Evolutionary conservation across 2,888 invertebrate species (phyloP).

Genomic region (Ametastegia equiseti): DNA sequence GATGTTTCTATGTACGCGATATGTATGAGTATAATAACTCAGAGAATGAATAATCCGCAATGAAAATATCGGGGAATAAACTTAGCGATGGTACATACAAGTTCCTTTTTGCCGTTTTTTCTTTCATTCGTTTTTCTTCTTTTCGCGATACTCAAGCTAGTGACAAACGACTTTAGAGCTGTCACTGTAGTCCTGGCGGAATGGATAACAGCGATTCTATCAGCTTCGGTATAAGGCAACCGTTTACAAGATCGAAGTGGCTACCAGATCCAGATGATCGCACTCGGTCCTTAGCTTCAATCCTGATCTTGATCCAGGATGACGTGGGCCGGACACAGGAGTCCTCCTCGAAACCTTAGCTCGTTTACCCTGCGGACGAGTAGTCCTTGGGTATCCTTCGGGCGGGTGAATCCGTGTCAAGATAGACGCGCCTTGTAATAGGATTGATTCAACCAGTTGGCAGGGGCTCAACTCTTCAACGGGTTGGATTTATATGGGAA

Average conservation of each 20-base stretch:
- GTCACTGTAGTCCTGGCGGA: background rate
- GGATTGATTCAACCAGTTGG: constrained; percentile 65
- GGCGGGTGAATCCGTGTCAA: constrained; percentile 61
- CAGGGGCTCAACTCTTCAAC: constrained; percentile 56
- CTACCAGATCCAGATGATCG: constrained; percentile 46
- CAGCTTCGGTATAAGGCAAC: constrained; percentile 31
- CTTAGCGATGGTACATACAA: background rate
- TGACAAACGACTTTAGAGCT: constrained; percentile 40
- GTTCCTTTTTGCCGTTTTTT: too few species aligned
- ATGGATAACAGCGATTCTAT: constrained; percentile 32
- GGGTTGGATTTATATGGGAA: constrained; percentile 61
- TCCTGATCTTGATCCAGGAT: constrained; percentile 58
- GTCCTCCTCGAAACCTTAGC: constrained; percentile 50
- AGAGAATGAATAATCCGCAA: constrained; percentile 16
- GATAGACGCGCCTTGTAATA: constrained; percentile 67
- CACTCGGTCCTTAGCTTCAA: constrained; percentile 28
- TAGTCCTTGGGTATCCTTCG: constrained; percentile 60
- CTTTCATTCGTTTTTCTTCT: background rate
- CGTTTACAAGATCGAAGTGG: constrained; percentile 46
- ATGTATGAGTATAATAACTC: constrained; percentile 16
- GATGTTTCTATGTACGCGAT: background rate
- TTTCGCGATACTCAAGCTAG: background rate
- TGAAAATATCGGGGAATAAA: background rate
- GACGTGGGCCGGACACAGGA: constrained; percentile 61
- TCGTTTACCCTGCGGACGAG: constrained; percentile 8